phyloP scores from a whole-genome alignment of 2,113 vertebrate genomes.

The Pelusios castaneus region DNA sequence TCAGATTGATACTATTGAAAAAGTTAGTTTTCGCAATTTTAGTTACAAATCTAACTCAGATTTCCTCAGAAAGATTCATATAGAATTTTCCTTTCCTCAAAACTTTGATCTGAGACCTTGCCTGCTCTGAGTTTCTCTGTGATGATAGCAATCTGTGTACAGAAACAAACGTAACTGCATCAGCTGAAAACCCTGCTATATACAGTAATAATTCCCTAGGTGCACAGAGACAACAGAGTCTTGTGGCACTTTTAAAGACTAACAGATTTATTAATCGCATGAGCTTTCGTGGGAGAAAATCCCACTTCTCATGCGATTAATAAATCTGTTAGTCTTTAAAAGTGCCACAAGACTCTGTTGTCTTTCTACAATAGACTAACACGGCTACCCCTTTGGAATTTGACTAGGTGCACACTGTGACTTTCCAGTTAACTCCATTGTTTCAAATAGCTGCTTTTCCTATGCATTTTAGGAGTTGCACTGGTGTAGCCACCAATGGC shows the following conservation, averaged over 20 bases:
- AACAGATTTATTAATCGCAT: too few relatives aligned
- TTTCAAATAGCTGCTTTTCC: neutral
- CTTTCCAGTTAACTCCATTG: neutral
- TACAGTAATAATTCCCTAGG: too few relatives aligned
- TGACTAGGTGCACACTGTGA: neutral
- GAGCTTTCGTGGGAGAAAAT: too few relatives aligned
- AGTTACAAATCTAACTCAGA: neutral
- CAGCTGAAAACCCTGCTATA: neutral
- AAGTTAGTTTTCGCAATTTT: neutral
- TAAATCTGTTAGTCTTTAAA: too few relatives aligned
- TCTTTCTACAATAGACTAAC: too few relatives aligned
- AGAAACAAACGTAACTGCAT: neutral
- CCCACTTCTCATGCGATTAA: too few relatives aligned
- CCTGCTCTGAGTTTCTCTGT: neutral
- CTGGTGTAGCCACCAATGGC: rapidly evolving
- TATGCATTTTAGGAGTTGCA: neutral
- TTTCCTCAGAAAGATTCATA: neutral
- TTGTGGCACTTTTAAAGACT: too few relatives aligned
- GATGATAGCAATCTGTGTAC: neutral
- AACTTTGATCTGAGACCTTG: neutral
- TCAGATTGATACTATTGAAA: neutral
- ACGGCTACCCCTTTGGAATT: too few relatives aligned
- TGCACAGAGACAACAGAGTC: too few relatives aligned
- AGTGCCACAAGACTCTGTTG: too few relatives aligned
- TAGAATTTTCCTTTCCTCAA: neutral